These are phyloP conservation scores for Electrophaes corylata DNA, from an alignment of 2,888 invertebrate genomes.

Conservation along the genomic window DNA sequence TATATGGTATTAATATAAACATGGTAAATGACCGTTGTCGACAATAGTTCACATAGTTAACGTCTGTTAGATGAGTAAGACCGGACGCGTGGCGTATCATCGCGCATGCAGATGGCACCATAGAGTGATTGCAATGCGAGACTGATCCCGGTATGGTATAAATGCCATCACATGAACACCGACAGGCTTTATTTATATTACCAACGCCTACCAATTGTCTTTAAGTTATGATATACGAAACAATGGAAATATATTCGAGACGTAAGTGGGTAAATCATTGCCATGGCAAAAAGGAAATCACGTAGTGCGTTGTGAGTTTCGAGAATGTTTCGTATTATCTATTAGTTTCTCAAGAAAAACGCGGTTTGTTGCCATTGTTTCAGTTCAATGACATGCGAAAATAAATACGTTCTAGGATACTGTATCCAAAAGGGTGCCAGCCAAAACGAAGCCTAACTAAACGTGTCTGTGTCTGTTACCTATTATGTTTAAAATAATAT, in stretches of 20 bases:
- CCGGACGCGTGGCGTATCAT: conserved; percentile 72
- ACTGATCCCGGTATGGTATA: conserved; percentile 75
- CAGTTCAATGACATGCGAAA: conserved; percentile 46
- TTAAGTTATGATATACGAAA: conserved; percentile 70
- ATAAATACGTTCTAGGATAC: conserved; percentile 24
- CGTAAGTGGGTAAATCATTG: conserved; percentile 58
- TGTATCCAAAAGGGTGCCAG: neutral
- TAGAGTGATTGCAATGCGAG: conserved; percentile 77
- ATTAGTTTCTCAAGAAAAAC: conserved; percentile 49
- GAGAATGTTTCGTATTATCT: conserved; percentile 59
- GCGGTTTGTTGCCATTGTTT: conserved; percentile 38
- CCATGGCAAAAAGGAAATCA: conserved; percentile 72
- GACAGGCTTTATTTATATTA: conserved; percentile 69
- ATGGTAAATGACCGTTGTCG: conserved; percentile 55
- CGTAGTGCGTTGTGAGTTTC: conserved; percentile 61
- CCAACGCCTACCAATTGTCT: conserved; percentile 71
- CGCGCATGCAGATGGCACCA: conserved; percentile 74
- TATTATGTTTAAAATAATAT: no score
- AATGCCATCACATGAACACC: conserved; percentile 75
- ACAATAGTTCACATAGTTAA: conserved; percentile 61
- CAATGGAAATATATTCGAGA: conserved; percentile 70
- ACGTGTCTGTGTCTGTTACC: no score
- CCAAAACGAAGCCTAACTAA: neutral
- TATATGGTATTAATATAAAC: conserved; percentile 32
- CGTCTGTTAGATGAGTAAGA: conserved; percentile 75